phyloP scores from a whole-genome alignment of 2,888 invertebrate species.

The Halocaridina rubra region DNA sequence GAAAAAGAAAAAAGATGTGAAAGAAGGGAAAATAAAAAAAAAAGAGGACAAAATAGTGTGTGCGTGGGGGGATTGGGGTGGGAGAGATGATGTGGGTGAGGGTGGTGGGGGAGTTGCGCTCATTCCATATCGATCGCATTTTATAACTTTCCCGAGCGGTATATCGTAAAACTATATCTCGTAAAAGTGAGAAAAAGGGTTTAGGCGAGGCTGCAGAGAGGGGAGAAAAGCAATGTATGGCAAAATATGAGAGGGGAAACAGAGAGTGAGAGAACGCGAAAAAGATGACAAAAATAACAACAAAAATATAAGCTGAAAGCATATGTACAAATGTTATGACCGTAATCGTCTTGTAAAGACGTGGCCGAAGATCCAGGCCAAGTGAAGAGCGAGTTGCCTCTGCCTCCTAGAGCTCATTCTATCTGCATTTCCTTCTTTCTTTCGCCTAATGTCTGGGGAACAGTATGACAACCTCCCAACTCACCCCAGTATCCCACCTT shows the following conservation, averaged over 20 bases:
- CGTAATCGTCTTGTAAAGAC: no score
- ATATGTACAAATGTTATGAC: no score
- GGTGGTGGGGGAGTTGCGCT: neutral
- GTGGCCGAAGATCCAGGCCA: no score
- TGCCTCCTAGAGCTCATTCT: no score
- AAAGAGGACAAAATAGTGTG: neutral
- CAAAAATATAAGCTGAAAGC: no score
- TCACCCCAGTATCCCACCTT: no score
- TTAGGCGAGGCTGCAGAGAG: neutral
- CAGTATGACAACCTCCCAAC: no score
- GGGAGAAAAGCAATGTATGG: neutral
- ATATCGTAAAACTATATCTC: neutral
- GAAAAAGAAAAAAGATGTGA: neutral
- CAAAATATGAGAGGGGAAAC: neutral
- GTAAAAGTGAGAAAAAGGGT: neutral
- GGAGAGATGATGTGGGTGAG: neutral
- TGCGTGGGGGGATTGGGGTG: neutral
- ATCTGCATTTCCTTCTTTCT: no score
- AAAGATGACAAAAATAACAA: no score
- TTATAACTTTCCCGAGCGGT: neutral
- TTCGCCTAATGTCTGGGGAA: no score
- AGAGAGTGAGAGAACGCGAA: no score
- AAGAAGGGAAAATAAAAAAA: neutral
- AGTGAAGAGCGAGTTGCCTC: no score
- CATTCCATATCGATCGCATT: neutral